Percentiles rank a stretch among this genome's conserved stretches.
phyloP scores from a whole-genome alignment of 2,888 invertebrate genomes.

The Polylopha cassiicola region DNA sequence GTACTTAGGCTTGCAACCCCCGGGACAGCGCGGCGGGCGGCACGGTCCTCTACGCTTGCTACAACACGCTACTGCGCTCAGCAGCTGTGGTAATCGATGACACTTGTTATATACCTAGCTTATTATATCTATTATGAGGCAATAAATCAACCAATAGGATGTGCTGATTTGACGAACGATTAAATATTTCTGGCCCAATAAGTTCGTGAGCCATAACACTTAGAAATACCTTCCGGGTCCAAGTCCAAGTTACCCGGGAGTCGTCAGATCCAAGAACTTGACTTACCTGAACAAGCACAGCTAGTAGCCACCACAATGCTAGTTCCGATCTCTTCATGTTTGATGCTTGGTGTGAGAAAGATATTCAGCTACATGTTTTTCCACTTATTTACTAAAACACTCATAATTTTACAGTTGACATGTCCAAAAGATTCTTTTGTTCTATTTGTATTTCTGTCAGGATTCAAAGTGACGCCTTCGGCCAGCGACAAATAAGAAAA shows the following conservation, averaged over 20 bases:
- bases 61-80: constrained; percentile 51
- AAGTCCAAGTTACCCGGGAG: not conserved
- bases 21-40: constrained; percentile 66
- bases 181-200: no score
- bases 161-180: no score
- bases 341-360: constrained; percentile 23
- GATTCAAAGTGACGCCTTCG: constrained; percentile 30
- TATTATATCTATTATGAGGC: no score
- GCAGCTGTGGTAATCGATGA: constrained; percentile 34
- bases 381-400: constrained; percentile 34
- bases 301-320: constrained; percentile 51
- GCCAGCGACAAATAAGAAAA: constrained; percentile 32
- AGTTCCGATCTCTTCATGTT: constrained; percentile 49
- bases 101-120: not conserved
- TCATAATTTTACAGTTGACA: constrained; percentile 46
- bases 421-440: constrained; percentile 55
- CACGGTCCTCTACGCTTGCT: no score
- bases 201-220: no score
- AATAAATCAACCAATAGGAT: no score
- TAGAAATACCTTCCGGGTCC: no score
- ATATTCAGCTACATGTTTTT: constrained; percentile 43
- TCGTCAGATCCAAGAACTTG: not conserved
- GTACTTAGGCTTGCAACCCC: constrained; percentile 67
- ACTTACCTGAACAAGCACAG: constrained; percentile 54
- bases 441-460: constrained; percentile 31